A percentile compares a stretch with the other conserved stretches of the same genome.
Evolutionary conservation across 2,797 vertebrate genomes (phyloP).

Genomic region (Melanogrammus aeglefinus): DNA sequence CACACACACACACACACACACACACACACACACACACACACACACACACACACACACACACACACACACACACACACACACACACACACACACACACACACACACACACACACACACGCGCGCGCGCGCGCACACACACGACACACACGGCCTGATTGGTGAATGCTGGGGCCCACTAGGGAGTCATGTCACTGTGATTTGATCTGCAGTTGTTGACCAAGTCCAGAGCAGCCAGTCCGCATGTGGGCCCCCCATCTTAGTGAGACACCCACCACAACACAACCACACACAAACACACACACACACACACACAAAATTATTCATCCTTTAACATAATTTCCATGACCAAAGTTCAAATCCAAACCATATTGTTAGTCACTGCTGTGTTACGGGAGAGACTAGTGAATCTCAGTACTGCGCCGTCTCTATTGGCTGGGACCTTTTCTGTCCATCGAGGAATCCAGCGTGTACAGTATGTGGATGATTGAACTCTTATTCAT

Average conservation of each 20-base stretch:
- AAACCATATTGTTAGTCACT: conserved; percentile 6
- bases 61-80: conserved; percentile 13
- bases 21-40: conserved; percentile 12
- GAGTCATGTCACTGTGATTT: conserved; percentile 23
- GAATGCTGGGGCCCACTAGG: conserved; percentile 10
- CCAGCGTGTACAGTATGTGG: not conserved
- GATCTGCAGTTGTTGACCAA: conserved; percentile 25
- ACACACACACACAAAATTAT: not conserved
- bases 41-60: not conserved
- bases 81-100: not conserved
- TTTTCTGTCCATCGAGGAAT: not conserved
- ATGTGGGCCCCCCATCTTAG: conserved; percentile 16
- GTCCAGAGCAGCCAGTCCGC: conserved; percentile 21
- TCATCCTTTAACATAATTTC: conserved; percentile 11
- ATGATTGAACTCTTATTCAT: not conserved
- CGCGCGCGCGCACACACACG: too few relatives aligned
- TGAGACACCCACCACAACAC: conserved; percentile 4
- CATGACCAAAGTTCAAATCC: conserved; percentile 11
- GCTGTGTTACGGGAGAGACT: conserved; percentile 1
- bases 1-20: not conserved
- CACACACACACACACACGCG: conserved; percentile 1
- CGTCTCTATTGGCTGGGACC: not conserved
- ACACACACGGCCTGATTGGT: conserved; percentile 15
- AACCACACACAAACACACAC: conserved; percentile 7
- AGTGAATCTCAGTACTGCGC: not conserved